Evolutionary conservation across 2,888 invertebrate species (phyloP), one percentile per base, ranked within the genome.

Genomic region (Pollenia labialis): DNA sequence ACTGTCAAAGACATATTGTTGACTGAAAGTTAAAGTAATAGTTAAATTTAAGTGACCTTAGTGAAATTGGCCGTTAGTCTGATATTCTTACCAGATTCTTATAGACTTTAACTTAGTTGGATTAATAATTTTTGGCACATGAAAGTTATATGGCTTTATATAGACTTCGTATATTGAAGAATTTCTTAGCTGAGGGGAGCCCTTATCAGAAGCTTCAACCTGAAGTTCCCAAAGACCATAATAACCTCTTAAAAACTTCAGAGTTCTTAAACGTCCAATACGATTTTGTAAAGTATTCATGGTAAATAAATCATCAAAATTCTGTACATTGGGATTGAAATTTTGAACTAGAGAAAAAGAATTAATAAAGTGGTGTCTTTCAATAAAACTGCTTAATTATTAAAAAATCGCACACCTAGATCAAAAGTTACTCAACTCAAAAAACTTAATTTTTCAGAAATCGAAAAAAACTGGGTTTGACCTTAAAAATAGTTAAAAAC

Each of bases 161-260:
- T 91, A 90, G 69, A 95, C 89, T 71, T 93, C 89, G 91, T 95
- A 95, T 4, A 90, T 92, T 87, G 94, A 93, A 46, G 92, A 90
- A 0, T 94, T 93, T 0, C 89, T 89, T 88, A 92, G 91, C 42
- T 90, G 93, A 0, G 88, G 88, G 56, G 91, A 88, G 40, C 95
- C 95, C 88, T 94, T 94, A 92, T 96, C 95, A 87, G 90, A 94
- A 0, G 95, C 95, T 95, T 95, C 92, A 54, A 96, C 93, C 85
- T 92, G 92, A 74, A 96, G 92, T 12, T 90, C 90, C 90, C 95
- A 95, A 1, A 93, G 93, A 48, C 96, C 96, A 94, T 95, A 95
- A 89, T 93, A 95, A 1, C 94, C 94, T 88, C 91, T 93, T 46
- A 96, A 90, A 85, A 94, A 91, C 89, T 93, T 91, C 0, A 90